Conservation (phyloP, 2,888 invertebrate genomes). For the Gnatocerus cornutus region DNA sequence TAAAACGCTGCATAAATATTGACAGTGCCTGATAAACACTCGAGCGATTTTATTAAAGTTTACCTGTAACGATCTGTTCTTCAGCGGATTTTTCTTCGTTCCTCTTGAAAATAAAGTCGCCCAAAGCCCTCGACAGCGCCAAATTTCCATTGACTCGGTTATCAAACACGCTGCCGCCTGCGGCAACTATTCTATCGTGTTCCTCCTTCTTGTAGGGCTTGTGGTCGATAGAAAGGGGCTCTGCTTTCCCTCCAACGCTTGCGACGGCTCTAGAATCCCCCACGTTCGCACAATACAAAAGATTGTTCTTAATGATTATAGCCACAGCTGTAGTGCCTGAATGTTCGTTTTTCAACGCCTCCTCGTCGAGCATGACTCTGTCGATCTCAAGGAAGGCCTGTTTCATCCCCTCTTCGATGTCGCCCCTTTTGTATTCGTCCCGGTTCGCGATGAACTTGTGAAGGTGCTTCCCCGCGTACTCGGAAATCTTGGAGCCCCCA, state of each 20-base stretch:
- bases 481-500: constrained; percentile 84
- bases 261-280: constrained; percentile 98
- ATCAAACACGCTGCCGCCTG: constrained; percentile 98
- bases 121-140: constrained; percentile 95
- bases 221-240: constrained; percentile 91
- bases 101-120: constrained; percentile 97
- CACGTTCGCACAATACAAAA: constrained; percentile 95
- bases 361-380: constrained; percentile 92
- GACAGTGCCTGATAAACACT: not conserved
- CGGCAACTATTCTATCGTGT: constrained; percentile 90
- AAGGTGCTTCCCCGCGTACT: constrained; percentile 95
- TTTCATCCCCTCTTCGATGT: constrained; percentile 89
- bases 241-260: constrained; percentile 85
- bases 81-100: constrained; percentile 89
- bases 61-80: constrained; percentile 98
- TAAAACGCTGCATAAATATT: constrained; percentile 26
- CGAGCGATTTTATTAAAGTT: constrained; percentile 12
- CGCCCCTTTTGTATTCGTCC: constrained; percentile 87
- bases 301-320: constrained; percentile 87
- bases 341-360: constrained; percentile 90
- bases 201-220: constrained; percentile 92
- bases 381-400: constrained; percentile 89
- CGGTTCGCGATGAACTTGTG: constrained; percentile 92
- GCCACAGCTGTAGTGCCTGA: constrained; percentile 96
- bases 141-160: constrained; percentile 99